Evolutionary conservation across 2,888 invertebrate genomes (phyloP).

Genomic region (Girardia tigrina): DNA sequence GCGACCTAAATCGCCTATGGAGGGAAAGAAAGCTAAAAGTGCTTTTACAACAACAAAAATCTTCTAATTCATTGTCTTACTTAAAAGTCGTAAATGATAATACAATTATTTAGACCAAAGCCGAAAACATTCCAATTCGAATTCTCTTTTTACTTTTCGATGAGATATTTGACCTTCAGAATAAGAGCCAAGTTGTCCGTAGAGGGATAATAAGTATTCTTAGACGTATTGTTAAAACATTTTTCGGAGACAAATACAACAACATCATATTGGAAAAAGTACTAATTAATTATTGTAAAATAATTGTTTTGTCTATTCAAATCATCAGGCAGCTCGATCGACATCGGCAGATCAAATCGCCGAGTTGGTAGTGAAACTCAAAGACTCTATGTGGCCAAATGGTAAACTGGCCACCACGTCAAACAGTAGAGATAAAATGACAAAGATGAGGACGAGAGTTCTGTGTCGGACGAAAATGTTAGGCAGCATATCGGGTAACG

Average conservation of each 20-base stretch:
- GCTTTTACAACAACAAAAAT: no score
- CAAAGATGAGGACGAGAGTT: constrained; percentile 64
- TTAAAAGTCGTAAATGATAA: no score
- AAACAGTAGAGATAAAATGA: constrained; percentile 54
- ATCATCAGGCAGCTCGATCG: constrained; percentile 21
- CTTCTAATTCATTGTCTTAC: no score
- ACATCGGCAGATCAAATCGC: constrained; percentile 34
- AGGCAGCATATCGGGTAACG: constrained; percentile 64
- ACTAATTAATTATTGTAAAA: background rate
- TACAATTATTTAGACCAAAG: constrained; percentile 30
- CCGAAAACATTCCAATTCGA: constrained; percentile 65
- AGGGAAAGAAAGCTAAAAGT: no score
- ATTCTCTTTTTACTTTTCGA: constrained; percentile 68
- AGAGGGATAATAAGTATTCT: constrained; percentile 63
- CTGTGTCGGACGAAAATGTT: constrained; percentile 72
- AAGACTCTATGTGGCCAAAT: constrained; percentile 27
- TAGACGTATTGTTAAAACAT: constrained; percentile 64
- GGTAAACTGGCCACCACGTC: constrained; percentile 42
- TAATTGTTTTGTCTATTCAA: background rate
- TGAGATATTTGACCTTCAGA: constrained; percentile 69
- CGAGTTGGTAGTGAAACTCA: background rate
- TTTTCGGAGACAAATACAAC: constrained; percentile 70
- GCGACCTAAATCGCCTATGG: no score
- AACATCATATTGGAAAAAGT: constrained; percentile 41
- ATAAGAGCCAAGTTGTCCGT: constrained; percentile 67